A percentile compares a stretch with the other conserved stretches of the same genome.
Conservation (phyloP, 2,888 invertebrate species). For the Anorthoa munda region DNA sequence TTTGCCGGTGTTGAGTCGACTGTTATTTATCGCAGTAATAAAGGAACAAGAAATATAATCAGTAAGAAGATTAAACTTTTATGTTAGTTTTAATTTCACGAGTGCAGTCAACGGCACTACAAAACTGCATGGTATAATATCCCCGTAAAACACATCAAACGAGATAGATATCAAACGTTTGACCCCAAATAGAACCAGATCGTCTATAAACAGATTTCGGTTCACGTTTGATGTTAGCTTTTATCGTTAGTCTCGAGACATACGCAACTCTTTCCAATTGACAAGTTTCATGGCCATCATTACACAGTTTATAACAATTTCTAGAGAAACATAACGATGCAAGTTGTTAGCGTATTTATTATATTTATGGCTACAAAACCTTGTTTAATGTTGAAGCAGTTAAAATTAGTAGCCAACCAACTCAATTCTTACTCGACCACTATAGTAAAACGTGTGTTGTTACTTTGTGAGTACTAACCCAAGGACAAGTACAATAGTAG, state of each 20-base stretch:
- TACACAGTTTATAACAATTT: conserved; percentile 62
- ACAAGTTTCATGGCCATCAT: conserved; percentile 74
- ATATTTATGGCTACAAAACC: conserved; percentile 19
- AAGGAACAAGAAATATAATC: conserved; percentile 38
- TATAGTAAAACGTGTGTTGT: conserved; percentile 48
- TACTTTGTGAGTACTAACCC: conserved; percentile 41
- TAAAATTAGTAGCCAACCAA: conserved; percentile 48
- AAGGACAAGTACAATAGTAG: conserved; percentile 60
- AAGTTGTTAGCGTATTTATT: conserved; percentile 18
- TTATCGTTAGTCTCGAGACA: conserved; percentile 73
- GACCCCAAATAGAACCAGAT: conserved; percentile 85
- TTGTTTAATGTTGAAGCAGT: conserved; percentile 37
- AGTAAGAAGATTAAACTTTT: conserved; percentile 42
- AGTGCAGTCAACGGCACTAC: conserved; percentile 50
- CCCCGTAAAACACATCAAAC: conserved; percentile 85
- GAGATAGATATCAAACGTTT: conserved; percentile 81
- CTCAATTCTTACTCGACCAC: conserved; percentile 31
- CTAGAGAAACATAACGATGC: conserved; percentile 38
- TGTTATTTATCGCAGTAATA: conserved; percentile 41
- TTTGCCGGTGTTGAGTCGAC: conserved; percentile 14
- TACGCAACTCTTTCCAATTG: conserved; percentile 75
- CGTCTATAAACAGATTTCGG: conserved; percentile 76
- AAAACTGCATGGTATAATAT: conserved; percentile 67
- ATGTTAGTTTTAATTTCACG: conserved; percentile 48
- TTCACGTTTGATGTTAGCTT: conserved; percentile 82